Evolutionary conservation across 2,797 vertebrate genomes (phyloP).

Genomic region (Moxostoma hubbsi): DNA sequence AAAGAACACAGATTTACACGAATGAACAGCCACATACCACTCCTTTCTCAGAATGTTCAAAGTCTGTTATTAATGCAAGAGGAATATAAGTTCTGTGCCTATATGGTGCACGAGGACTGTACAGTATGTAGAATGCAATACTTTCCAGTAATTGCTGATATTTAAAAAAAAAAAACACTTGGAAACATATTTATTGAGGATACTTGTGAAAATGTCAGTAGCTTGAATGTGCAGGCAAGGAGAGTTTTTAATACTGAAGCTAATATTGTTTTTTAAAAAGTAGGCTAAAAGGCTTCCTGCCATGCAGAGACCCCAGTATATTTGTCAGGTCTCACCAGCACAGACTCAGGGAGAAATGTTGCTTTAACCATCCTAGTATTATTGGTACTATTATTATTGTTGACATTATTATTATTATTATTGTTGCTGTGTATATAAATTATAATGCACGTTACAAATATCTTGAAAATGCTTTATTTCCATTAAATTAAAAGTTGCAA

Average conservation of each 20-base stretch:
- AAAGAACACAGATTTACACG: background rate
- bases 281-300: conserved; percentile 27
- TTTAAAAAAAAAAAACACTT: background rate
- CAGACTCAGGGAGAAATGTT: background rate
- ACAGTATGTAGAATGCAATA: background rate
- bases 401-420: no score
- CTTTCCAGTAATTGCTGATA: conserved; percentile 9
- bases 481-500: no score
- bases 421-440: no score
- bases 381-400: no score
- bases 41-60: background rate
- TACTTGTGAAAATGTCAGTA: conserved; percentile 11
- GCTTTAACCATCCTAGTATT: no score
- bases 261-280: conserved; percentile 9
- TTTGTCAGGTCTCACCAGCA: conserved; percentile 25
- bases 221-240: conserved; percentile 14
- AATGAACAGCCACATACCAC: background rate
- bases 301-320: background rate
- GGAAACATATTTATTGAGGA: background rate
- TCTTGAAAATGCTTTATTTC: no score
- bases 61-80: conserved; percentile 5
- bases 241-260: conserved; percentile 18
- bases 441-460: no score
- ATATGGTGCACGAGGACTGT: background rate
- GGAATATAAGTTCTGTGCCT: background rate